phyloP scores from a whole-genome alignment of 2,113 vertebrate species.

The Artemisiospiza belli region DNA sequence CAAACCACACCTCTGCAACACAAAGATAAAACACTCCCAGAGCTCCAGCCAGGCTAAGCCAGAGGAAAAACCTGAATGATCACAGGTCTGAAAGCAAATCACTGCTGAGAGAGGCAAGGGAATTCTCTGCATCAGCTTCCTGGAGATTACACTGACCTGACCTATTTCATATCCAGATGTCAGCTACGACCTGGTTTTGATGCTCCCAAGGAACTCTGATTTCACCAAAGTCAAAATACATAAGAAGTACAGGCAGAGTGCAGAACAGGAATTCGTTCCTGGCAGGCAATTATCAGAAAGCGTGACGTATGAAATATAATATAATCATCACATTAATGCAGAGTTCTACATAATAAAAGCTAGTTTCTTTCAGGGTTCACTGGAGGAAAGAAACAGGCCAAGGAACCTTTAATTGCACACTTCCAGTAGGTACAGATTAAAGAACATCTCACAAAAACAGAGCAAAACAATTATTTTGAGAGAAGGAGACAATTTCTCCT shows the following conservation, averaged over 20 bases:
- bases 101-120: not conserved
- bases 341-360: not conserved
- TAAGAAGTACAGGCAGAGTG: not conserved
- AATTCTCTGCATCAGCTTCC: slow-evolving; percentile 1
- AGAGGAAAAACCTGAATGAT: not conserved
- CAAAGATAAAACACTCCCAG: not conserved
- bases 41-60: not conserved
- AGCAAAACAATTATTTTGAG: not conserved
- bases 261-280: not conserved
- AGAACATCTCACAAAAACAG: not conserved
- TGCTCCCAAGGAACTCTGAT: not conserved
- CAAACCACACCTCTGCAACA: not conserved
- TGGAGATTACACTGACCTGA: not conserved
- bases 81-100: not conserved
- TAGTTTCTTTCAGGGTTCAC: not conserved
- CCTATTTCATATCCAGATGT: not conserved
- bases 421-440: not conserved
- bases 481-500: not conserved
- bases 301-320: not conserved
- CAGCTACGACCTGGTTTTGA: not conserved
- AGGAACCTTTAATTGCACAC: not conserved
- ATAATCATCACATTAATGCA: not conserved
- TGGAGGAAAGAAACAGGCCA: not conserved
- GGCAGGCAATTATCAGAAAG: slow-evolving; percentile 10
- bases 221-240: not conserved